Evolutionary conservation across 2,113 vertebrate genomes (phyloP).

Genomic region (Nymphicus hollandicus): DNA sequence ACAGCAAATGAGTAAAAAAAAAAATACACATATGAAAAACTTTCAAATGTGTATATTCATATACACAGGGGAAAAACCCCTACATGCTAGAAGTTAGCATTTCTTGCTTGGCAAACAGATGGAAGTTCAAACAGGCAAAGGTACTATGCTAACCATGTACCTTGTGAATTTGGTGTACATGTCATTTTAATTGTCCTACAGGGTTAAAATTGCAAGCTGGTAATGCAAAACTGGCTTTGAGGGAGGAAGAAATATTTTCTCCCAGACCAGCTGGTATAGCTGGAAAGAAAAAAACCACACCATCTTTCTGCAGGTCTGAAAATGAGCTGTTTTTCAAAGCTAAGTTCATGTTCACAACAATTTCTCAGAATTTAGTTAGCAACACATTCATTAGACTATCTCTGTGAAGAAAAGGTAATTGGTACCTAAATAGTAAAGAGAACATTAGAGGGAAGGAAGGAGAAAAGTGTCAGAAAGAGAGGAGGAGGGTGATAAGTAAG

Average conservation of each 20-base stretch:
- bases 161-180: neutral
- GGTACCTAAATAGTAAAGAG: neutral
- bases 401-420: neutral
- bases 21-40: neutral
- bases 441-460: neutral
- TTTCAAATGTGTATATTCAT: neutral
- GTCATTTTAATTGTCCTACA: neutral
- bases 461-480: neutral
- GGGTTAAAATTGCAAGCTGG: neutral
- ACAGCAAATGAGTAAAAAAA: neutral
- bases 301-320: neutral
- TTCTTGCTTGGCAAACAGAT: neutral
- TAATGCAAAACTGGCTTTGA: neutral
- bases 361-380: neutral
- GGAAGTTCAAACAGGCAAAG: neutral
- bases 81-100: neutral
- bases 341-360: neutral
- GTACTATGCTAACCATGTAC: neutral
- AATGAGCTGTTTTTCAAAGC: neutral
- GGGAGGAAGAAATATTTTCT: neutral
- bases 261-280: neutral
- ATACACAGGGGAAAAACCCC: neutral
- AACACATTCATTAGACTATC: neutral
- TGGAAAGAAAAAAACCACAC: neutral
- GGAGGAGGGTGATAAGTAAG: neutral